These are phyloP conservation scores for Lycodopsis pacificus DNA, from an alignment of 2,797 vertebrate species.

Conservation along the genomic window DNA sequence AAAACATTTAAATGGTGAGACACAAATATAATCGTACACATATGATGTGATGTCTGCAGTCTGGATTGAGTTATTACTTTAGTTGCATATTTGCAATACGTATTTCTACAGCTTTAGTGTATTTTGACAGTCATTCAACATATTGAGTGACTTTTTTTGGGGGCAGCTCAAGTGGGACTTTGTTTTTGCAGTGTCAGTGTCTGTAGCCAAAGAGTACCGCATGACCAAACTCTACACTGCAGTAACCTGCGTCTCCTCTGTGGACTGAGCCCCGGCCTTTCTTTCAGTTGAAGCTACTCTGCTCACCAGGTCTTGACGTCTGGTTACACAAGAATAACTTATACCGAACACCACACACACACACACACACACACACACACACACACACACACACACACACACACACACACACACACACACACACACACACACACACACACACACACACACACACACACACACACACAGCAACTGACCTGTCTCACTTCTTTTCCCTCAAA, in stretches of 20 bases:
- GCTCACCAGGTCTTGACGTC: conserved; percentile 3
- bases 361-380: conserved; percentile 11
- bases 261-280: neutral
- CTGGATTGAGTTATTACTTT: conserved; percentile 17
- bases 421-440: neutral
- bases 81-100: conserved; percentile 2
- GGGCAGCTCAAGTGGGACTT: conserved; percentile 12
- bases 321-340: conserved; percentile 33
- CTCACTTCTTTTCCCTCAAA: conserved; percentile 17
- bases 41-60: conserved; percentile 6
- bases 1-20: conserved; percentile 1
- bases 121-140: conserved; percentile 15
- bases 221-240: neutral
- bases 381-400: neutral
- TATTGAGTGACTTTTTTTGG: neutral
- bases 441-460: too few relatives aligned
- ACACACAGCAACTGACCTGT: conserved; percentile 6
- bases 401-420: conserved; percentile 15
- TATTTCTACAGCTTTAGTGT: conserved; percentile 5
- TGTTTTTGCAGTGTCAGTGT: conserved; percentile 2
- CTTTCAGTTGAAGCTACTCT: conserved; percentile 5
- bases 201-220: neutral
- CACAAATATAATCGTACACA: conserved; percentile 33
- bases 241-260: neutral
- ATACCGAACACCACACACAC: conserved; percentile 9